Conservation (phyloP, 2,888 invertebrate species). For the Drosophila mulleri region DNA sequence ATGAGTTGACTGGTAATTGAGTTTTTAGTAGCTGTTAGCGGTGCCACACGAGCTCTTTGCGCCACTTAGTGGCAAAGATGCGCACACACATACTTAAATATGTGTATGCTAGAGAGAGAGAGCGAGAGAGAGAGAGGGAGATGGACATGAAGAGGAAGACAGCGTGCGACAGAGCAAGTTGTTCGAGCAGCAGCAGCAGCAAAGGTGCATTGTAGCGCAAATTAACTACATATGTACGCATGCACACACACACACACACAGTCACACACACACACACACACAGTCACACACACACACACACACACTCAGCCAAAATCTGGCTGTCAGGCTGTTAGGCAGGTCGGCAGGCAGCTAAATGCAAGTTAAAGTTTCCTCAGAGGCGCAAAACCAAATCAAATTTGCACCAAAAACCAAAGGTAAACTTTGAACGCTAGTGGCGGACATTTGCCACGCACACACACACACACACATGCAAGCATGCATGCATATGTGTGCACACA, state of each 20-base stretch:
- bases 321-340: conserved; percentile 44
- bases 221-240: conserved; percentile 55
- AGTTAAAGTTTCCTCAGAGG: conserved; percentile 63
- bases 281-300: not conserved
- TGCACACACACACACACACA: not conserved
- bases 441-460: conserved; percentile 37
- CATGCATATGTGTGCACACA: too few species aligned
- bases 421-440: conserved; percentile 68
- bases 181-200: conserved; percentile 35
- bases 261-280: not conserved
- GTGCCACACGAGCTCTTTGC: conserved; percentile 59
- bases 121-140: not conserved
- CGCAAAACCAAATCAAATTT: conserved; percentile 74
- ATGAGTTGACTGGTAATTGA: conserved; percentile 69
- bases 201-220: conserved; percentile 66
- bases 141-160: not conserved
- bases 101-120: not conserved
- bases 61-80: conserved; percentile 63
- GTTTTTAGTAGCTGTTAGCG: conserved; percentile 78
- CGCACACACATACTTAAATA: conserved; percentile 38
- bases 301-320: conserved; percentile 24
- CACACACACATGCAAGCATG: conserved; percentile 4
- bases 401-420: conserved; percentile 78
- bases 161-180: conserved; percentile 4
- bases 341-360: conserved; percentile 49